Evolutionary conservation across 1,140 invertebrate species (phyloP).

Genomic region (Nebria ingens): DNA sequence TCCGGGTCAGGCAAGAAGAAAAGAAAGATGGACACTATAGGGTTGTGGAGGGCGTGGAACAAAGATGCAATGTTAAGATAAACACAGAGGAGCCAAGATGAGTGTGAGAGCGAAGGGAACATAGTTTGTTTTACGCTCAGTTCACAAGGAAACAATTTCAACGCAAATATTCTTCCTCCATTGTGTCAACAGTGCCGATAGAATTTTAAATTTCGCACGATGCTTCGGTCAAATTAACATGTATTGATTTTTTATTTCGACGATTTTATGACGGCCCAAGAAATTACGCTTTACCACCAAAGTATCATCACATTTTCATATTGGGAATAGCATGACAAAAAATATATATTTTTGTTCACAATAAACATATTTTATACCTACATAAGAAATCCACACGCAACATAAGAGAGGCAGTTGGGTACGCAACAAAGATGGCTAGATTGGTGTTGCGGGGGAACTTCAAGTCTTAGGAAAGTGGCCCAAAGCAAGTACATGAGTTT

Average conservation of each 20-base stretch:
- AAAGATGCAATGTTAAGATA: not conserved
- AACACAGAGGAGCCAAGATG: conserved; percentile 1
- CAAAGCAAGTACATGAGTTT: too few relatives aligned
- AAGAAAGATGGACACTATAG: not conserved
- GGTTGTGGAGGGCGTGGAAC: not conserved
- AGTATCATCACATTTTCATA: too few relatives aligned
- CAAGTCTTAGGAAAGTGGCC: too few relatives aligned
- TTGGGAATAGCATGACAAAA: too few relatives aligned
- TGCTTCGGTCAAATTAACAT: conserved; percentile 15
- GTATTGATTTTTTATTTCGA: conserved; percentile 13
- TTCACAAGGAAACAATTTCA: conserved; percentile 20
- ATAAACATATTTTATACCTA: too few relatives aligned
- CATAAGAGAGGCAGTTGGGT: too few relatives aligned
- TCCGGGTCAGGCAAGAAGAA: not conserved
- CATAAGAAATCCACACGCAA: too few relatives aligned
- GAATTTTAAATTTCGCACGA: conserved; percentile 15
- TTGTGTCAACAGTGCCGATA: conserved; percentile 16
- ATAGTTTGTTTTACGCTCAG: conserved; percentile 19
- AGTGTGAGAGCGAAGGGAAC: conserved; percentile 12
- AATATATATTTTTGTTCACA: too few relatives aligned
- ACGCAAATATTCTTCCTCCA: conserved; percentile 16
- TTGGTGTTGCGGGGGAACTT: too few relatives aligned
- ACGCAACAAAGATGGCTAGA: too few relatives aligned
- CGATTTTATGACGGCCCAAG: too few relatives aligned
- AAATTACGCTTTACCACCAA: too few relatives aligned